Base-by-base conservation (phyloP, 2,888 invertebrate genomes). In the Taphrorychus bicolor region DNA sequence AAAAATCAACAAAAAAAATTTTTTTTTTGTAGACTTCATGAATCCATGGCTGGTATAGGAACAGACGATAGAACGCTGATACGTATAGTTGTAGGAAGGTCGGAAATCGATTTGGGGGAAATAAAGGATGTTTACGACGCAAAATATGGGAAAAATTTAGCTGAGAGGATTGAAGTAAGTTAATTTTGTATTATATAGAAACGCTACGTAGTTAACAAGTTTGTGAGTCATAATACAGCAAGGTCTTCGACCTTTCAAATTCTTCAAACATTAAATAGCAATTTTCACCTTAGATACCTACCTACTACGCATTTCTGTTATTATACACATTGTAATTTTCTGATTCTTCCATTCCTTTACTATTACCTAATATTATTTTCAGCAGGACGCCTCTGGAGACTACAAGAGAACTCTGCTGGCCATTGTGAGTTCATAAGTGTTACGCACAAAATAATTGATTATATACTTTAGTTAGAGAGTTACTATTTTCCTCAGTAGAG, bases 361-460 rank as follows among this genome's bases (percentile, higher is more conserved):
- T n/a, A n/a, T n/a, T n/a, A n/a, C n/a, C n/a, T n/a, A n/a, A n/a
- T n/a, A n/a, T n/a, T n/a, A n/a, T 66, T 89, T 91, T 81, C 89
- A 94, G 93, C 93, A 89, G 79, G 95, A 95, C 85, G 94, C 94
- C 73, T 93, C 94, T 79, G 95, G 95, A 77, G 94, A 95, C 87
- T 96, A 95, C 89, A 94, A 91, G 87, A 92, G 91, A 86, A 89
- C 93, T 79, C 88, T 96, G 81, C 87, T 95, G 83, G 90, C 93
- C 77, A 85, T 95, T 82, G 89, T 93, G n/a, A n/a, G n/a, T n/a
- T n/a, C n/a, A n/a, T n/a, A n/a, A n/a, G n/a, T n/a, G n/a, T n/a
- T n/a, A n/a, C n/a, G n/a, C n/a, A n/a, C n/a, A n/a, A n/a, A n/a
- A n/a, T n/a, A n/a, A n/a, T n/a, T n/a, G n/a, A n/a, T n/a, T n/a